Evolutionary conservation across 2,888 invertebrate species (phyloP), one percentile per base, ranked within the genome.

Genomic region (Harmothoe impar): DNA sequence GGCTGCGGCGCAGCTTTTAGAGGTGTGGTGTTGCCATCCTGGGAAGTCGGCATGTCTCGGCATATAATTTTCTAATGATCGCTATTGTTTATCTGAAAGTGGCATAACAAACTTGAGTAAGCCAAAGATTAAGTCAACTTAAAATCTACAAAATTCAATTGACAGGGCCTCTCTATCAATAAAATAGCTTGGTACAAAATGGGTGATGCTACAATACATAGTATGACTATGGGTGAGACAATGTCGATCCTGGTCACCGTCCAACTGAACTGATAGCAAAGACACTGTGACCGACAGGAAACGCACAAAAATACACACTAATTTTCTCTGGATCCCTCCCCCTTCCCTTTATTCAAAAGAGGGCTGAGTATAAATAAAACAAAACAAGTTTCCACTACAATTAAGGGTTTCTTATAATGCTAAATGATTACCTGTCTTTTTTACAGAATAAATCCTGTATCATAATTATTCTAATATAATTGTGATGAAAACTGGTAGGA

Each of bases 291-390:
- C 33, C 43, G 81, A 33, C 43, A 29, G 25, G 0, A 77, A 77
- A 31, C 77, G 17, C 77, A 77, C 77, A 81, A 81, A 81, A 81
- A 81, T 81, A 81, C 81, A 77, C 31, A 81, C 81, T 29, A 72
- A 25, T 29, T 29, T 29, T 29, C 72, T 72, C 72, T 29, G 0
- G 25, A 62, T 43, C 43, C 43, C 43, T 43, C 10, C 43, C n/a
- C n/a, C 62, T 62, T 20, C 62, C n/a, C 62, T 62, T 62, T 62
- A 15, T 62, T 62, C 62, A 62, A n/a, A n/a, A 62, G 62, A 62
- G 62, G n/a, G n/a, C 15, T n/a, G 62, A 62, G 20, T 62, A n/a
- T 7, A 62, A 62, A 62, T n/a, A 20, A 62, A n/a, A n/a, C n/a
- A 62, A 43, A 20, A 62, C n/a, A 15, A n/a, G 62, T n/a, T 15